Evolutionary conservation across 1,140 invertebrate species (phyloP).

Genomic region (Pachyrhynchus sulphureomaculatus): DNA sequence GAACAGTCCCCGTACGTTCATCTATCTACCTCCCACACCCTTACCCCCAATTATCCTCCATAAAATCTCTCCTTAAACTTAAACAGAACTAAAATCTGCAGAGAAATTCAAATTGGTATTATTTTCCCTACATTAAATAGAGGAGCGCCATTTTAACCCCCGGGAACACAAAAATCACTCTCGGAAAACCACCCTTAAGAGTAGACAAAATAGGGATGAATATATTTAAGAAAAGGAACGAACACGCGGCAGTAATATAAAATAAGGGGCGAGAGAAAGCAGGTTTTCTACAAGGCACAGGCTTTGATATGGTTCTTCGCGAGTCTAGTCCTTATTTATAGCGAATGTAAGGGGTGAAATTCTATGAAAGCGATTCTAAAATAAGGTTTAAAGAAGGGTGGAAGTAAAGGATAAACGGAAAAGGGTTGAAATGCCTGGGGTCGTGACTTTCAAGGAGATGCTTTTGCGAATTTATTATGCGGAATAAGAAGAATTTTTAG

Average conservation of each 20-base stretch:
- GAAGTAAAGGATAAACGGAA: slow-evolving; percentile 28
- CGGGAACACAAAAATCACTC: slow-evolving; percentile 8
- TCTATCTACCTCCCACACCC: too few species aligned
- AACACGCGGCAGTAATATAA: slow-evolving; percentile 26
- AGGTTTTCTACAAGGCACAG: slow-evolving; percentile 25
- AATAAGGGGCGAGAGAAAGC: slow-evolving; percentile 25
- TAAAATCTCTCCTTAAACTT: slow-evolving; percentile 48
- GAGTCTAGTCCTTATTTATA: not conserved
- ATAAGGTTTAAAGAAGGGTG: slow-evolving; percentile 32
- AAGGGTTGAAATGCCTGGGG: slow-evolving; percentile 13
- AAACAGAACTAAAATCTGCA: slow-evolving; percentile 46
- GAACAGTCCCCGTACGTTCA: not conserved
- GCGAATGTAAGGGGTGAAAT: not conserved
- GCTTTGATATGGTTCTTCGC: slow-evolving; percentile 1
- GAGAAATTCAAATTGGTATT: slow-evolving; percentile 48
- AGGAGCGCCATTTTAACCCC: slow-evolving; percentile 40
- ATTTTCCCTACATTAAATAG: slow-evolving; percentile 48
- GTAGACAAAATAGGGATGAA: slow-evolving; percentile 8
- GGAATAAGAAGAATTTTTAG: slow-evolving; percentile 16
- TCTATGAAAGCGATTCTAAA: not conserved
- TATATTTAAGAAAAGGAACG: slow-evolving; percentile 27
- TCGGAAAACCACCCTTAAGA: slow-evolving; percentile 22
- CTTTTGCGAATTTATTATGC: slow-evolving; percentile 18
- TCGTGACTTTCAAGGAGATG: slow-evolving; percentile 23
- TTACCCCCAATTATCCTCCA: slow-evolving; percentile 37